These are phyloP conservation scores for Sebastes goodei DNA, from an alignment of 2,797 vertebrate species.

Conservation along the genomic window DNA sequence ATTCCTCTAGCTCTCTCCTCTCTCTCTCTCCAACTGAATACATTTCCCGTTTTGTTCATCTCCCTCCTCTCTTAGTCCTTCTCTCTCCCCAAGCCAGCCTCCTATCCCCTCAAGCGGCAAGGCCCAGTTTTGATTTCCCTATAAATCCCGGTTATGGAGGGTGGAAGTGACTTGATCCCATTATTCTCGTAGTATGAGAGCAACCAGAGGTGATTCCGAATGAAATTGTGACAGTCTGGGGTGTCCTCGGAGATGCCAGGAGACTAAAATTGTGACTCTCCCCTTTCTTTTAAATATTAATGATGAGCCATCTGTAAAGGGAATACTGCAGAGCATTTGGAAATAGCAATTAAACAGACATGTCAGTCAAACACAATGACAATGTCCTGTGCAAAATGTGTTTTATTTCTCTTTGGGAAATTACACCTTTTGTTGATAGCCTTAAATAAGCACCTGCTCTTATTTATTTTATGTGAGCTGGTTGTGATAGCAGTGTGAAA, in stretches of 20 bases:
- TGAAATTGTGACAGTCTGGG: slow-evolving; percentile 71
- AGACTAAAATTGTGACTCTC: slow-evolving; percentile 59
- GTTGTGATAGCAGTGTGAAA: slow-evolving; percentile 43
- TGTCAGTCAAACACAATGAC: slow-evolving; percentile 9
- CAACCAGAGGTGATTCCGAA: slow-evolving; percentile 76
- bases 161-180: slow-evolving; percentile 80
- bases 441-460: slow-evolving; percentile 35
- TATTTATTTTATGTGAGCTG: slow-evolving; percentile 28
- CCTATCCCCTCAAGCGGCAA: slow-evolving; percentile 72
- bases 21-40: slow-evolving; percentile 38
- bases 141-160: slow-evolving; percentile 83
- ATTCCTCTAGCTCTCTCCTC: not conserved
- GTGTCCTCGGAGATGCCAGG: slow-evolving; percentile 57
- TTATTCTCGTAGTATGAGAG: slow-evolving; percentile 77
- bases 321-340: slow-evolving; percentile 19
- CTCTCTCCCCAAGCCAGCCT: slow-evolving; percentile 57
- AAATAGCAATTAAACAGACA: slow-evolving; percentile 43
- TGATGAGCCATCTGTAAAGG: slow-evolving; percentile 54
- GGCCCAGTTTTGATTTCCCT: slow-evolving; percentile 79
- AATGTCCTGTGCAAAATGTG: not conserved
- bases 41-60: slow-evolving; percentile 63
- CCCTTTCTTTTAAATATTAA: slow-evolving; percentile 74
- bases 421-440: slow-evolving; percentile 29
- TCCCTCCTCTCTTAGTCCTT: slow-evolving; percentile 43
- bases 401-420: slow-evolving; percentile 32